These are phyloP conservation scores for Aphelenchoides besseyi DNA, from an alignment of 1,140 invertebrate species.

Conservation along the genomic window DNA sequence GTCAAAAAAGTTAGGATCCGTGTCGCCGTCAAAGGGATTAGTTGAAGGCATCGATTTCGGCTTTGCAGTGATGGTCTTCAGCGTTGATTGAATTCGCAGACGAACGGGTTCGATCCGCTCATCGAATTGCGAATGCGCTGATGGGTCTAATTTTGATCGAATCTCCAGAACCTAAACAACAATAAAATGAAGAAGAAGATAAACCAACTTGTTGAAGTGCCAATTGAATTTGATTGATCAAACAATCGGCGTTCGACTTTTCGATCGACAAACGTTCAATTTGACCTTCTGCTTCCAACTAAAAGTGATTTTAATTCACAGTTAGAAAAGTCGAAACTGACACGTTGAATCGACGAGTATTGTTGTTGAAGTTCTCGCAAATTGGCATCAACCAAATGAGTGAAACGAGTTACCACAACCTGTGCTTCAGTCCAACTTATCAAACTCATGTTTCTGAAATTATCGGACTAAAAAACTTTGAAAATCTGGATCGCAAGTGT, in stretches of 20 bases:
- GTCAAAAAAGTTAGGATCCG: constrained; percentile 21
- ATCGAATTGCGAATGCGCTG: not conserved
- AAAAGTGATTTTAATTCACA: not conserved
- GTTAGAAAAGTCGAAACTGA: constrained; percentile 18
- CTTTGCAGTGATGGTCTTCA: not conserved
- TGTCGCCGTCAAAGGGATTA: constrained; percentile 14
- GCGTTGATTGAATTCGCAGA: not conserved
- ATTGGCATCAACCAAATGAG: constrained; percentile 16
- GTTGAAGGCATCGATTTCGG: not conserved
- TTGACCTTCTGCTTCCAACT: constrained; percentile 3
- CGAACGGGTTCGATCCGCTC: constrained; percentile 9
- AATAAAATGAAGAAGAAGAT: not conserved
- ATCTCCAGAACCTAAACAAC: not conserved
- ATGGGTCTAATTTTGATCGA: not conserved
- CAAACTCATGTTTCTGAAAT: constrained; percentile 11
- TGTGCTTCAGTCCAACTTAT: constrained; percentile 11
- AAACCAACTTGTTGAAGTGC: constrained; percentile 6
- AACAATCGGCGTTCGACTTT: not conserved
- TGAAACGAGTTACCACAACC: constrained; percentile 19
- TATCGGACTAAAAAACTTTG: not conserved
- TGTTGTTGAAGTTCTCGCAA: constrained; percentile 18
- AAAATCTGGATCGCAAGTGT: not conserved
- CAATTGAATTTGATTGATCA: constrained; percentile 9
- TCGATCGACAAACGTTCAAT: constrained; percentile 6
- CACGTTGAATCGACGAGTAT: constrained; percentile 14